phyloP scores from a whole-genome alignment of 2,113 vertebrate genomes.

The Xyliphius kryptos region DNA sequence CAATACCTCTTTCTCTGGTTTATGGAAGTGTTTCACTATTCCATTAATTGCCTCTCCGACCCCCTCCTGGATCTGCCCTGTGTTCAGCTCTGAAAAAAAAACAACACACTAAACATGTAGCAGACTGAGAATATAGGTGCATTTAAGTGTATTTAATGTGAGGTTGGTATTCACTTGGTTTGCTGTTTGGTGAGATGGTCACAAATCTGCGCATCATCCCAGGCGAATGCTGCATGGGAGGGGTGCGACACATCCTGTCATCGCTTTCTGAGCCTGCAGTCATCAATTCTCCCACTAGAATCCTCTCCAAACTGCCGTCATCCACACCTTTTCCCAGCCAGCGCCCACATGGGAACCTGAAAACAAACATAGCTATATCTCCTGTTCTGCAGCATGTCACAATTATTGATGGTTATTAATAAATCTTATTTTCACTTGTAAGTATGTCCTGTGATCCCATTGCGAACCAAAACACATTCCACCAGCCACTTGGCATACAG shows the following conservation, averaged over 20 bases:
- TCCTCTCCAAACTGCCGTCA: conserved; percentile 91
- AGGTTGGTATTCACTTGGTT: conserved; percentile 82
- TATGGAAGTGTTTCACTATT: conserved; percentile 98
- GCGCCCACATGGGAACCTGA: conserved; percentile 93
- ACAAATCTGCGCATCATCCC: conserved; percentile 96
- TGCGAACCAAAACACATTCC: conserved; percentile 90
- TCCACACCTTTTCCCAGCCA: conserved; percentile 97
- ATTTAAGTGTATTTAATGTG: too few relatives aligned
- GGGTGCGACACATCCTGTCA: conserved; percentile 87
- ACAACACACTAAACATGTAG: conserved; percentile 23
- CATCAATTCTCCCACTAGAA: conserved; percentile 90
- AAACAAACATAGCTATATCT: not conserved
- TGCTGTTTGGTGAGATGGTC: conserved; percentile 92
- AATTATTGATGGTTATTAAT: not conserved
- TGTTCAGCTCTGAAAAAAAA: conserved; percentile 82
- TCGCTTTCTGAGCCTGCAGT: conserved; percentile 80
- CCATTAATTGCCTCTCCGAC: conserved; percentile 98
- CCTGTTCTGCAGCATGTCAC: not conserved
- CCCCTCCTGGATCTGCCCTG: conserved; percentile 97
- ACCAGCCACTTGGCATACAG: conserved; percentile 97
- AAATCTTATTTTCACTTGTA: conserved; percentile 90
- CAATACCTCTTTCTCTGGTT: conserved; percentile 97
- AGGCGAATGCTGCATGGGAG: conserved; percentile 93
- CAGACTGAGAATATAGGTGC: too few relatives aligned
- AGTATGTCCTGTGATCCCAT: conserved; percentile 94